These are phyloP conservation scores for Gila robusta DNA, from an alignment of 2,797 vertebrate genomes.

Conservation along the genomic window DNA sequence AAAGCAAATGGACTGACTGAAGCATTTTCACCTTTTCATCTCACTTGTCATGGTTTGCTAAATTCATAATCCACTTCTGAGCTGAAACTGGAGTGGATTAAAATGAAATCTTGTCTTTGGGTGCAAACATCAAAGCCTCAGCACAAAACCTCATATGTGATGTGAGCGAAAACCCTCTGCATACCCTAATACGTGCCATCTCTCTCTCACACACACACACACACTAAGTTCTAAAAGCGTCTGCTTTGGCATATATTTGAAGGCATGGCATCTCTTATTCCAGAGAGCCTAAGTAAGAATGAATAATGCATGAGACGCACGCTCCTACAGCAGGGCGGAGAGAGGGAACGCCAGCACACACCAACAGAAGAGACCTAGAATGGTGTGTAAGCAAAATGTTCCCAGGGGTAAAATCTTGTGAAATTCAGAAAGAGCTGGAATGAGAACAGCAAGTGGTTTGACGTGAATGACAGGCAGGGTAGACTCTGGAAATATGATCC, in stretches of 20 bases:
- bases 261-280: constrained; percentile 50
- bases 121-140: constrained; percentile 53
- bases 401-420: constrained; percentile 25
- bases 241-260: constrained; percentile 46
- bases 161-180: constrained; percentile 5
- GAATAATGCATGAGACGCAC: constrained; percentile 56
- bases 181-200: constrained; percentile 28
- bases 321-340: constrained; percentile 3
- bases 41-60: constrained; percentile 44
- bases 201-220: neutral
- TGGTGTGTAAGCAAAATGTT: constrained; percentile 39
- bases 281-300: constrained; percentile 47
- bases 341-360: constrained; percentile 3
- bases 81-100: constrained; percentile 53
- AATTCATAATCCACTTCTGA: constrained; percentile 56
- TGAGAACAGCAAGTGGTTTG: constrained; percentile 2
- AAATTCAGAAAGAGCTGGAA: constrained; percentile 31
- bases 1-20: constrained; percentile 31
- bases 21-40: constrained; percentile 45
- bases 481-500: constrained; percentile 22
- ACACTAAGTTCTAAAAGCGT: neutral
- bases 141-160: constrained; percentile 24
- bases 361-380: constrained; percentile 29
- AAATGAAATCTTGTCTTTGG: constrained; percentile 48
- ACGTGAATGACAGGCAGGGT: constrained; percentile 15